Evolutionary conservation across 2,888 invertebrate species (phyloP), one percentile per base, ranked within the genome.

Genomic region (Cheilosia urbana): DNA sequence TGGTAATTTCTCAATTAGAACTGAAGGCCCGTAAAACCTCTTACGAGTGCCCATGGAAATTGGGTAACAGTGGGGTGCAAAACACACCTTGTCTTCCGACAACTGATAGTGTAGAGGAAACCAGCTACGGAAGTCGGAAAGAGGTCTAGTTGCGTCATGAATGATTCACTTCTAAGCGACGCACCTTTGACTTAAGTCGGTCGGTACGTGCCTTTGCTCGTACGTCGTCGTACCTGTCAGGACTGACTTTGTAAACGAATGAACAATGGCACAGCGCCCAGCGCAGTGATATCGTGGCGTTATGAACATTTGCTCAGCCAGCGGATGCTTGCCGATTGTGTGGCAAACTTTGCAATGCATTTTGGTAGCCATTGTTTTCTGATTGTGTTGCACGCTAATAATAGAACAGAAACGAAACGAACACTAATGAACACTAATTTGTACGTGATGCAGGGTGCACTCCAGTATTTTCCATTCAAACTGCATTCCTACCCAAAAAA

Each of bases 371-470:
- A 55, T 77, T 77, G 45, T 62, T 30, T 53, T 30, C 13, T 30
- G 51, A 75, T 75, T 75, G 34, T 51, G 15, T 45, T 42, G 21
- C 4, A 21, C 4, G 37, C 34, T 37, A 66, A 19, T 65, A 49
- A 21, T 68, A 37, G 51, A 37, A 37, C 9, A 37, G 37, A 37
- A 37, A 37, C 37, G 37, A 63, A 37, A 37, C 37, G 37, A 63
- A 55, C 47, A n/a, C 42, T 37, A 58, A 55, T 15, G 47, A 30
- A 42, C 24, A 63, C 21, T 42, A 66, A 51, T 57, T 58, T 51
- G 78, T 55, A 83, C 83, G 83, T 83, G 83, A 60, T 62, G 72
- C 66, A 73, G 83, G 51, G 62, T 79, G 83, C 71, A 55, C 60
- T 58, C 34, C 37, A 68, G 57, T 24, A 71, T 81, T 71, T 71